Conservation (phyloP, 2,888 invertebrate genomes). For the Plagiodera versicolora region DNA sequence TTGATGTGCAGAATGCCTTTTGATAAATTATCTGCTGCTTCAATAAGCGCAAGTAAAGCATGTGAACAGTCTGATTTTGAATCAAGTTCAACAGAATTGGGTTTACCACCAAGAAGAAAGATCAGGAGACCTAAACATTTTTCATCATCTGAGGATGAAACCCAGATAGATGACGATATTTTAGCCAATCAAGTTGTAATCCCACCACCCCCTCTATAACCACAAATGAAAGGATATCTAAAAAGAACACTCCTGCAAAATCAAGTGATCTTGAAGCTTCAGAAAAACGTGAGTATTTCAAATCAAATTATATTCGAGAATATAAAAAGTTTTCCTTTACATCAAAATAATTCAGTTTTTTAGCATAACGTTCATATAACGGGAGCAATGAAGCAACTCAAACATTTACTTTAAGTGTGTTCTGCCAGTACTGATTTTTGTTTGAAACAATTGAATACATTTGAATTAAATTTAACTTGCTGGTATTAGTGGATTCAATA, state of each 20-base stretch:
- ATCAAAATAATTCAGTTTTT: not conserved
- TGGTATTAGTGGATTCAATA: not conserved
- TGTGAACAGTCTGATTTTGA: not conserved
- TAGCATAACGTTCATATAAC: not conserved
- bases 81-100: not conserved
- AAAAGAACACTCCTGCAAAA: conserved; percentile 1
- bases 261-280: not conserved
- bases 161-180: conserved; percentile 4
- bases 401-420: not conserved
- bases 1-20: not conserved
- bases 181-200: not conserved
- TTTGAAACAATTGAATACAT: not conserved
- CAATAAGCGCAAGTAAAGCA: not conserved
- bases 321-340: too few relatives aligned
- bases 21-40: not conserved
- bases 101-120: not conserved
- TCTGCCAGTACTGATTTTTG: not conserved
- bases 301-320: not conserved
- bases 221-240: not conserved
- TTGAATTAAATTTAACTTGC: not conserved
- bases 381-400: too few relatives aligned
- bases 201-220: not conserved
- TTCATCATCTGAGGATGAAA: conserved; percentile 6
- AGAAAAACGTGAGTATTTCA: not conserved
- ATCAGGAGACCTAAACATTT: not conserved